Conservation (phyloP, 2,888 invertebrate genomes). For the Chloromyia formosa region DNA sequence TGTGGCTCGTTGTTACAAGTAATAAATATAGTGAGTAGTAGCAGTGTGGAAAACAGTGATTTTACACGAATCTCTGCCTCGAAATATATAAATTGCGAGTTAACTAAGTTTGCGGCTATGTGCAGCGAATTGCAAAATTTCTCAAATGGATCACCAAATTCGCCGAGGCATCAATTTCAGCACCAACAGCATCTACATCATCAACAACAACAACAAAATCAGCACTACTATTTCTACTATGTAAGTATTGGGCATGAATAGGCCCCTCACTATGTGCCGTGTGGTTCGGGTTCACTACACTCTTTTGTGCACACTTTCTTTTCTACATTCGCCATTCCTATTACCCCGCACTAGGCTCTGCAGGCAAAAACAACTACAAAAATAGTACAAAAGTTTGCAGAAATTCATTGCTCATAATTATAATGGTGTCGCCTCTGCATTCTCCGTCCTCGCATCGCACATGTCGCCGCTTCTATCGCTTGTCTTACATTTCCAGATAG, state of each 20-base stretch:
- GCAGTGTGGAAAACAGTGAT: not conserved
- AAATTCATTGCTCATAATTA: too few relatives aligned
- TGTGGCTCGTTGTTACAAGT: too few relatives aligned
- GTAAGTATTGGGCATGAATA: conserved; percentile 48
- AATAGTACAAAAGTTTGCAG: too few relatives aligned
- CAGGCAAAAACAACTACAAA: not conserved
- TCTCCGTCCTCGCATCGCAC: too few relatives aligned
- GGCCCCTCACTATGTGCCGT: not conserved
- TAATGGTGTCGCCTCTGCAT: too few relatives aligned
- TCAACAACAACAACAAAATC: conserved; percentile 45
- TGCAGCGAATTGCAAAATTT: conserved; percentile 53
- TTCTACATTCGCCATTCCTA: not conserved
- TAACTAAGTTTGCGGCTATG: conserved; percentile 47
- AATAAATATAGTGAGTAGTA: too few relatives aligned
- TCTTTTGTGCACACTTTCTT: conserved; percentile 3
- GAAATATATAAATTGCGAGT: not conserved
- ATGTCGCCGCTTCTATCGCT: too few relatives aligned
- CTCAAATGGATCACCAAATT: conserved; percentile 50
- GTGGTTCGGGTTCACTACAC: conserved; percentile 20
- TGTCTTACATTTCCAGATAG: not conserved
- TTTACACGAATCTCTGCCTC: not conserved
- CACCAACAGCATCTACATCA: conserved; percentile 47
- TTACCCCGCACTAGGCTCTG: not conserved
- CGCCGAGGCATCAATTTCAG: conserved; percentile 34
- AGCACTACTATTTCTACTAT: conserved; percentile 53